These are phyloP conservation scores for Uropetala carovei DNA, from an alignment of 2,888 invertebrate species.

Conservation along the genomic window DNA sequence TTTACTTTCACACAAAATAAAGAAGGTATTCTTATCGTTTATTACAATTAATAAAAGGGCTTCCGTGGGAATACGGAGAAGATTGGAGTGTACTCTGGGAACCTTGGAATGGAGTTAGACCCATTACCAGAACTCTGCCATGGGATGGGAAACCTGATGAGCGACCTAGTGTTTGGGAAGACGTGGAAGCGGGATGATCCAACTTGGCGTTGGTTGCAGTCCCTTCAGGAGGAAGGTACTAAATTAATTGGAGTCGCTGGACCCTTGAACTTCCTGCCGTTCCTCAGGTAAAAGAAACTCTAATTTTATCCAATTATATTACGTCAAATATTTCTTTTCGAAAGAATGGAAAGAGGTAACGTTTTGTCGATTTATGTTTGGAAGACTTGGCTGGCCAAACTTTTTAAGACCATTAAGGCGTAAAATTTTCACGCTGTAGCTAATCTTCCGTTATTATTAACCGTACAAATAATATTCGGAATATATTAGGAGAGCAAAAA, in stretches of 20 bases:
- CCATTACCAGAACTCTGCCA: slow-evolving; percentile 80
- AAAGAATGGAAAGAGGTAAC: too few species aligned
- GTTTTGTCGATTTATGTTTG: too few species aligned
- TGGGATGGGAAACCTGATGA: slow-evolving; percentile 86
- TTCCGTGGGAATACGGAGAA: slow-evolving; percentile 12
- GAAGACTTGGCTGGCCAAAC: too few species aligned
- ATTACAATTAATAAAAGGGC: background rate
- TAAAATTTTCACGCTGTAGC: too few species aligned
- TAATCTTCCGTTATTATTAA: too few species aligned
- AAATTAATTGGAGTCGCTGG: slow-evolving; percentile 90
- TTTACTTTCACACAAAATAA: too few species aligned
- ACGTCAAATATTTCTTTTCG: background rate
- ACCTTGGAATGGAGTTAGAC: slow-evolving; percentile 74
- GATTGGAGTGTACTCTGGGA: slow-evolving; percentile 1
- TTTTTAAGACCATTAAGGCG: too few species aligned
- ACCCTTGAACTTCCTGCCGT: slow-evolving; percentile 89
- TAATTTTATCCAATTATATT: background rate
- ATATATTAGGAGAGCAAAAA: too few species aligned
- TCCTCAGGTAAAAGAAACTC: slow-evolving; percentile 80
- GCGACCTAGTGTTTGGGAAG: slow-evolving; percentile 86
- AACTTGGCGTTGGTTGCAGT: slow-evolving; percentile 86
- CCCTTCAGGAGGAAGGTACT: slow-evolving; percentile 89
- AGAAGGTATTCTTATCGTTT: background rate
- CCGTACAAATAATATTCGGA: too few species aligned
- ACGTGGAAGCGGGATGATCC: slow-evolving; percentile 83